Base-by-base conservation (phyloP, 2,888 invertebrate species). In the Malacosoma neustria region DNA sequence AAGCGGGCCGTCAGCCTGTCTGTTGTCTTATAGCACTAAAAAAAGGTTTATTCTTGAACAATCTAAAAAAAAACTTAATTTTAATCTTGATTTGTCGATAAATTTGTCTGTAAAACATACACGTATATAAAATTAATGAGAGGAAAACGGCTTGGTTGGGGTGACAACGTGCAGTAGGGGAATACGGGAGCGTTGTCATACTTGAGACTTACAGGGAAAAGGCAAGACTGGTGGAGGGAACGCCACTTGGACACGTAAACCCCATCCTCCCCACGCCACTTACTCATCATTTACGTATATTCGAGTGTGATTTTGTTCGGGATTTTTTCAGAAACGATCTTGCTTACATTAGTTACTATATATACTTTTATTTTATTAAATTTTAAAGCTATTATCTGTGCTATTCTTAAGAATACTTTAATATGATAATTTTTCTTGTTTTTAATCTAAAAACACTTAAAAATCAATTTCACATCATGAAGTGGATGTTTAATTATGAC, bases 211-310 rank as follows among this genome's bases (percentile, higher is more conserved):
- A 66, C 70, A 69, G 61, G 60, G 60, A 60, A 63, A 61, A 62
- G 57, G 61, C 49, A 54, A 53, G 52, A 49, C 51, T 49, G 56
- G 58, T 50, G 51, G 54, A 45, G 55, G 54, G 57, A 57, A 40
- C 39, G 47, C 69, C 72, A 75, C 77, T 81, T 76, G 77, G 75
- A 75, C 82, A 82, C 81, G 79, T 80, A 73, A 49, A 43, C 61
- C 60, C 61, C 56, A 49, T 54, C 57, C 40, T 54, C 57, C 57
- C 54, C 57, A 52, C 55, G 60, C 65, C 69, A 73, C 75, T 79
- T 77, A 76, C 69, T 76, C 77, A 75, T 79, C 79, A 77, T 79
- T 80, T 81, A 71, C 67, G 71, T 73, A 75, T 73, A 74, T 79
- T 79, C 74, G 72, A 75, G 79, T 76, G 74, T 75, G 80, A 80